Base-by-base conservation (phyloP, 2,888 invertebrate species). In the Acrocera orbiculus region DNA sequence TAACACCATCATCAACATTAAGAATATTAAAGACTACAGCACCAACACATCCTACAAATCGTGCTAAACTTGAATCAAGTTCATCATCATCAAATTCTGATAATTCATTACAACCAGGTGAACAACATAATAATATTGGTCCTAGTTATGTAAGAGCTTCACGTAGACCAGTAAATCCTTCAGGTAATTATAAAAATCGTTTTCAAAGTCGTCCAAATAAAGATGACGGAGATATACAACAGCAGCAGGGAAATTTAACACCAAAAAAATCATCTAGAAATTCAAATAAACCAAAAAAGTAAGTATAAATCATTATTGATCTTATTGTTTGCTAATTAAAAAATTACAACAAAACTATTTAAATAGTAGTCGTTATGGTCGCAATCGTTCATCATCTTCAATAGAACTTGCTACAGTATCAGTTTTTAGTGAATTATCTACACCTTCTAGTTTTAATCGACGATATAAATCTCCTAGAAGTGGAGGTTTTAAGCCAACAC, bases 1-100 rank as follows among this genome's bases (percentile, higher is more conserved):
- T 78, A 40, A 66, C 70, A 26, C 73, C 79, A 1, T 68, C 73
- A 23, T 70, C 69, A 25, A 65, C 75, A 1, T 65, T 74, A 34
- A 67, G 77, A 47, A 77, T 81, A 37, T 53, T 80, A 28, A 81
- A 82, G 62, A 82, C 82, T 1, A 72, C 74, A n/a, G 76, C 76
- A 13, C 77, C 79, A 2, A 27, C 30, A 3, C 25, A 16, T 10
- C 17, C 32, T 17, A 48, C 10, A 15, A 15, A 5, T 27, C 27
- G 35, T 27, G 36, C 24, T 38, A 39, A 35, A 27, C 61, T 77
- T 42, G 79, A 77, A 49, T 73, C 76, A 3, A 75, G 76, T 3
- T n/a, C n/a, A n/a, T 73, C 66, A 19, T 59, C 62, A 2, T 58
- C 64, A 36, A 66, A 59, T 40, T 73, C 70, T 34, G 77, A 76